These are phyloP conservation scores for Centropus bengalensis DNA, from an alignment of 2,113 vertebrate species.

Conservation along the genomic window DNA sequence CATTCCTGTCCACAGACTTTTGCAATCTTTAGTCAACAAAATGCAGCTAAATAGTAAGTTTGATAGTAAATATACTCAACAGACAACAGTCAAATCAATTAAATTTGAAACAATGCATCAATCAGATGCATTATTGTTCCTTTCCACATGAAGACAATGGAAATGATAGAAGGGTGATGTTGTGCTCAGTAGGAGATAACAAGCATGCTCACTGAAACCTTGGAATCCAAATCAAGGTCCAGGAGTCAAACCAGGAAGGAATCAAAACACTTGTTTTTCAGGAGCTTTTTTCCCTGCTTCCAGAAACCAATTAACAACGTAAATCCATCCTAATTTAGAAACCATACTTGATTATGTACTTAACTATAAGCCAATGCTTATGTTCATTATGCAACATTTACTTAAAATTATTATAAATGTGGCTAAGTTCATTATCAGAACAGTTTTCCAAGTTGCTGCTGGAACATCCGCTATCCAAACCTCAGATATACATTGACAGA, in stretches of 20 bases:
- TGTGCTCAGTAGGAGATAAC: constrained; percentile 36
- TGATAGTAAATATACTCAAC: not conserved
- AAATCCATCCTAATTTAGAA: not conserved
- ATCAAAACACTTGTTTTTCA: constrained; percentile 31
- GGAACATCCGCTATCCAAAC: not conserved
- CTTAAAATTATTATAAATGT: not conserved
- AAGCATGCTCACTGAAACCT: constrained; percentile 20
- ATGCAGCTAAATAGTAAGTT: not conserved
- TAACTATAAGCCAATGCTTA: not conserved
- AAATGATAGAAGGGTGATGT: constrained; percentile 30
- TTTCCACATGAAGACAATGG: constrained; percentile 39
- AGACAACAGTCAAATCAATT: constrained; percentile 23
- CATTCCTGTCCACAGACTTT: not conserved
- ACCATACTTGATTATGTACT: not conserved
- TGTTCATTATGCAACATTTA: not conserved
- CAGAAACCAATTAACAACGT: not conserved
- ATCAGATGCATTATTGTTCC: not conserved
- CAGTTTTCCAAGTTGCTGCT: not conserved
- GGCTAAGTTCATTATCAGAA: not conserved
- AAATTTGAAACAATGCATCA: constrained; percentile 24
- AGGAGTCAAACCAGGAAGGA: constrained; percentile 18
- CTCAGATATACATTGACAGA: not conserved
- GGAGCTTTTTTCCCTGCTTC: not conserved
- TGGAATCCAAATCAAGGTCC: constrained; percentile 46
- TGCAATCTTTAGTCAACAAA: not conserved